phyloP scores from a whole-genome alignment of 2,113 vertebrate genomes.

The Trochalopteron elliotii region DNA sequence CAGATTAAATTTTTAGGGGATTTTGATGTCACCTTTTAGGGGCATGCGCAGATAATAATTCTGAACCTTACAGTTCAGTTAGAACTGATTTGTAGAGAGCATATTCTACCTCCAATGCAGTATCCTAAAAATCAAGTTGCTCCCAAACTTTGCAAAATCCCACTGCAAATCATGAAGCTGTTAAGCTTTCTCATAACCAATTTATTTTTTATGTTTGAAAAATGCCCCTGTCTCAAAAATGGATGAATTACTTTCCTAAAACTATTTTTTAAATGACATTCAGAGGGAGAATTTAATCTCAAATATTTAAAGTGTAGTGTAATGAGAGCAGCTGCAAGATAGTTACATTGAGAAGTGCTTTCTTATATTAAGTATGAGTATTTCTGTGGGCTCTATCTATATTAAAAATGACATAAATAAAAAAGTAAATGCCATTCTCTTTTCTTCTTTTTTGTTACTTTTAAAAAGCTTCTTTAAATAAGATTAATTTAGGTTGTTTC shows the following conservation, averaged over 20 bases:
- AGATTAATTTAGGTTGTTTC: conserved; percentile 11
- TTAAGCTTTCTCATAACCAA: background rate
- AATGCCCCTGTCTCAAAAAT: background rate
- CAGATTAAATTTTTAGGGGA: background rate
- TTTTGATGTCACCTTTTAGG: background rate
- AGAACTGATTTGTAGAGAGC: background rate
- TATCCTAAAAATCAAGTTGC: background rate
- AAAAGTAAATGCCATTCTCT: background rate
- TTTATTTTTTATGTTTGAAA: background rate
- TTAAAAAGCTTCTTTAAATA: background rate
- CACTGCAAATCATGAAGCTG: background rate
- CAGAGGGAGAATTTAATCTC: background rate
- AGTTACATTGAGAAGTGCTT: background rate
- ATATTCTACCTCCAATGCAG: background rate
- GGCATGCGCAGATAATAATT: background rate
- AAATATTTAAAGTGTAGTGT: background rate
- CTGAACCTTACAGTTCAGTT: background rate
- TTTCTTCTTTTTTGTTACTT: background rate
- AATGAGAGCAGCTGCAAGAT: background rate
- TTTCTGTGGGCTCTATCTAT: background rate
- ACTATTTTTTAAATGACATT: background rate
- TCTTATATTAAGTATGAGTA: background rate
- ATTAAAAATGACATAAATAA: background rate
- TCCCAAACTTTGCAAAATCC: background rate
- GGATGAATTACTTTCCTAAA: background rate